phyloP scores from a whole-genome alignment of 2,113 vertebrate species.

The Tachysurus vachellii region DNA sequence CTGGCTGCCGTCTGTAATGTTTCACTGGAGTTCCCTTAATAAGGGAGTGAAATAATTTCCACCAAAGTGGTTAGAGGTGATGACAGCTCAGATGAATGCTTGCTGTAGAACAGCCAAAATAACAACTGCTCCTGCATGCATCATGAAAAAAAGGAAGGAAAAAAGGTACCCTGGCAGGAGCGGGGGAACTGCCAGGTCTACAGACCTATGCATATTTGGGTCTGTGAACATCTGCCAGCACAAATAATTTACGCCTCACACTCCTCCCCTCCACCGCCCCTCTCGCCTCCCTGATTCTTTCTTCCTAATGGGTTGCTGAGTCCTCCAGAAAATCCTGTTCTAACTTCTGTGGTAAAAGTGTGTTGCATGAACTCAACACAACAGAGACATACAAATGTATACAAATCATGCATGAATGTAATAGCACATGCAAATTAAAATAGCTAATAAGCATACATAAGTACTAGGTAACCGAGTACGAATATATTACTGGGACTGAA shows the following conservation, averaged over 20 bases:
- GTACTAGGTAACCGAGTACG: not conserved
- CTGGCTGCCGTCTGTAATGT: slow-evolving; percentile 69
- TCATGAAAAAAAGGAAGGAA: slow-evolving; percentile 66
- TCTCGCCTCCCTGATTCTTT: slow-evolving; percentile 59
- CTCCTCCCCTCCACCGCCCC: slow-evolving; percentile 13
- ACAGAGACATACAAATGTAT: slow-evolving; percentile 7
- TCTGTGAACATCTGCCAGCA: slow-evolving; percentile 80
- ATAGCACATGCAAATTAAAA: not conserved
- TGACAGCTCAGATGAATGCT: slow-evolving; percentile 71
- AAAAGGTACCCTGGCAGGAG: slow-evolving; percentile 66
- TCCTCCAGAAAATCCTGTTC: slow-evolving; percentile 70
- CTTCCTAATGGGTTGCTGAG: slow-evolving; percentile 71
- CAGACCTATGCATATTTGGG: slow-evolving; percentile 87
- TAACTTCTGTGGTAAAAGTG: slow-evolving; percentile 66
- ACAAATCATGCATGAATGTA: not conserved
- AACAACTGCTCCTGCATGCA: slow-evolving; percentile 68
- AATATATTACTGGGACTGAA: not conserved
- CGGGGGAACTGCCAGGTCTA: slow-evolving; percentile 69
- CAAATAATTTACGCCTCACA: slow-evolving; percentile 75
- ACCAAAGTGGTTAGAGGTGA: slow-evolving; percentile 63
- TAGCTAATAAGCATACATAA: not conserved
- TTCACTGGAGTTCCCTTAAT: slow-evolving; percentile 71
- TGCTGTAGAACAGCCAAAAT: slow-evolving; percentile 70
- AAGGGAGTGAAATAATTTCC: slow-evolving; percentile 68
- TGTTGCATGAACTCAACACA: not conserved